A percentile compares a stretch with the other conserved stretches of the same genome.
Conservation (phyloP, 2,888 invertebrate species). For the Polyommatus iphigenia region DNA sequence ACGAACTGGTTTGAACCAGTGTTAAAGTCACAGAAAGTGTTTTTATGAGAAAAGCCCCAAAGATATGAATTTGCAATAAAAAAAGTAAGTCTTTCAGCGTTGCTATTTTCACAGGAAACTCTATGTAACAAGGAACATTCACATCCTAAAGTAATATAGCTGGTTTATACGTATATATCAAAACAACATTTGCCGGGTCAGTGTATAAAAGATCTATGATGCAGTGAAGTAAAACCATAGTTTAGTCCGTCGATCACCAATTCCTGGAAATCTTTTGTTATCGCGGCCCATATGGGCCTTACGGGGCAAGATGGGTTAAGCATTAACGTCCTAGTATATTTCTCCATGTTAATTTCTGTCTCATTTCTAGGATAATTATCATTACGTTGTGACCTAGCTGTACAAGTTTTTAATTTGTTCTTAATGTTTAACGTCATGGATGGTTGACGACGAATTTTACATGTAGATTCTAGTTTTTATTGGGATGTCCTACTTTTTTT, state of each 20-base stretch:
- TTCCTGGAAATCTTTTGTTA: too few relatives aligned
- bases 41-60: too few relatives aligned
- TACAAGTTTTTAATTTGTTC: neutral
- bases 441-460: neutral
- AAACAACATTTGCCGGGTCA: neutral
- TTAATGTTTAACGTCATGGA: neutral
- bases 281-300: too few relatives aligned
- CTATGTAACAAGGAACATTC: too few relatives aligned
- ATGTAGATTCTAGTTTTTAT: constrained; percentile 1
- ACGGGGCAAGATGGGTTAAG: too few relatives aligned
- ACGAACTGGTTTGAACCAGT: constrained; percentile 7
- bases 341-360: neutral
- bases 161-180: too few relatives aligned
- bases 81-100: too few relatives aligned
- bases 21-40: neutral
- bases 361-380: neutral
- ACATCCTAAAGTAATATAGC: too few relatives aligned
- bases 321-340: neutral
- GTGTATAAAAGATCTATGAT: neutral
- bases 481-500: neutral
- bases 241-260: too few relatives aligned
- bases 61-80: too few relatives aligned
- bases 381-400: neutral
- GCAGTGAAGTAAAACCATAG: neutral
- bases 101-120: too few relatives aligned